Evolutionary conservation across 1,140 invertebrate species (phyloP), one percentile per base, ranked within the genome.

Genomic region (Drosophila seguyi): DNA sequence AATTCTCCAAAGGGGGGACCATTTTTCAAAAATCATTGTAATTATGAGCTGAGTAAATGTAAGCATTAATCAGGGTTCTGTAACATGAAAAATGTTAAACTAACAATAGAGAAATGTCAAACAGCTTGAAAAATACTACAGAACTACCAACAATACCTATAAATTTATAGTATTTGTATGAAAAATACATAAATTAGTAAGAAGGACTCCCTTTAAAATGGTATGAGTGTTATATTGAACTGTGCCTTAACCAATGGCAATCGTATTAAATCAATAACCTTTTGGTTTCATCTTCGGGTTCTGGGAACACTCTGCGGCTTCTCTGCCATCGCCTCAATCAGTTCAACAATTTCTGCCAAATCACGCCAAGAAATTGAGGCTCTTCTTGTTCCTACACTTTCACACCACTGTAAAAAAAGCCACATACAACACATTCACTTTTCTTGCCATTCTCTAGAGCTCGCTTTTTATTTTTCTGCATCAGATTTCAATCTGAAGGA

Each of bases 401-500:
- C 66, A 53, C 66, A 69, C 62, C 66, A 42, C 66, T 52, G 62
- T n/a, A 20, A 16, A 53, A 55, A 55, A 38, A 10, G 57, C 57
- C n/a, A 25, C 34, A n/a, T n/a, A 55, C 52, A 29, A 45, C 63
- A 69, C 66, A 69, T 68, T 69, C 66, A 69, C 66, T 69, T 69
- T 69, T 69, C 47, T 36, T 69, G 66, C 66, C 63, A 67, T 48
- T 68, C 65, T 36, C 22, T 13, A 18, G n/a, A 53, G 45, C 36
- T 42, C 45, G 29, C 27, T 53, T 52, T 38, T 42, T n/a, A 34
- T 8, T 59, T 34, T 52, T 53, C 36, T 68, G 62, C 62, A 42
- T 69, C 66, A 55, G 66, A 69, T 69, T 69, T 68, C 66, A 69
- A 69, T 69, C 66, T 68, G 10, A 42, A 66, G 44, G 47, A 69